Percentiles rank a stretch among this genome's conserved stretches.
Conservation (phyloP, 2,888 invertebrate genomes). For the Sialis lutaria region DNA sequence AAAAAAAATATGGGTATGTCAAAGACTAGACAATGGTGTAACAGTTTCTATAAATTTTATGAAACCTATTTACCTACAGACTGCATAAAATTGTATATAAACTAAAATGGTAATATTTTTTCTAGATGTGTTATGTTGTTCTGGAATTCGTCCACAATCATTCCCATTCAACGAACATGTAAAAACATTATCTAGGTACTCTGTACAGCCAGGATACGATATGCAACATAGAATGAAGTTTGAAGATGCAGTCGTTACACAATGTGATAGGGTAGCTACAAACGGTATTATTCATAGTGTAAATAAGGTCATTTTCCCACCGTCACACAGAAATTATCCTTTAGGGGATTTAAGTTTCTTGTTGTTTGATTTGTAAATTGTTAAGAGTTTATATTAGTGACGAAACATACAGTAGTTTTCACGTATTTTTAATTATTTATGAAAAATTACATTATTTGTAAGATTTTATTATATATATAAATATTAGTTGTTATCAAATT, state of each 20-base stretch:
- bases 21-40: too few relatives aligned
- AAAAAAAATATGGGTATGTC: too few relatives aligned
- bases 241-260: slow-evolving; percentile 20
- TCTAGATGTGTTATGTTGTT: slow-evolving; percentile 26
- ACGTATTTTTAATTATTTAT: too few relatives aligned
- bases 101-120: slow-evolving; percentile 7
- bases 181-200: slow-evolving; percentile 19
- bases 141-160: slow-evolving; percentile 22
- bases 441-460: too few relatives aligned
- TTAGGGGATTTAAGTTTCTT: slow-evolving; percentile 12
- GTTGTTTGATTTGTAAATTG: slow-evolving; percentile 3
- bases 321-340: slow-evolving; percentile 8
- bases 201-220: slow-evolving; percentile 19
- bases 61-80: too few relatives aligned
- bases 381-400: too few relatives aligned
- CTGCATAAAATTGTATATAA: neutral
- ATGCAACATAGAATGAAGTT: slow-evolving; percentile 20
- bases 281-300: slow-evolving; percentile 40
- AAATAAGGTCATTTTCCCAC: slow-evolving; percentile 30
- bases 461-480: too few relatives aligned
- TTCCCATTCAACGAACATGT: slow-evolving; percentile 24
- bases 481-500: too few relatives aligned
- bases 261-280: slow-evolving; percentile 33
- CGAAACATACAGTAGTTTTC: too few relatives aligned
- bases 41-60: too few relatives aligned